Percentiles rank a stretch among this genome's conserved stretches.
These are phyloP conservation scores for Streptopelia turtur DNA, from an alignment of 2,797 vertebrate genomes.

Conservation along the genomic window DNA sequence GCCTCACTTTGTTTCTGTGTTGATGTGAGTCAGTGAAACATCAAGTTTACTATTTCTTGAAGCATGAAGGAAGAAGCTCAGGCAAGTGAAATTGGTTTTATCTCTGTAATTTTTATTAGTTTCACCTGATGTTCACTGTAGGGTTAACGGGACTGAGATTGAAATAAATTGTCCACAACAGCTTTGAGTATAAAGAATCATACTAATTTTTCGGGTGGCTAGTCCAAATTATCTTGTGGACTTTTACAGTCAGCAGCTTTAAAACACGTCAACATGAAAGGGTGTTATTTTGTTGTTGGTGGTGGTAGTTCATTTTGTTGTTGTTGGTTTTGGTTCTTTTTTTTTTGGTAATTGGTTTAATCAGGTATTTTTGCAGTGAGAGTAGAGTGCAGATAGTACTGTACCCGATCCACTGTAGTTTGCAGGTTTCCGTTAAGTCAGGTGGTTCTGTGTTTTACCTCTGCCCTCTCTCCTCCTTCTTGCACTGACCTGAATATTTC, in stretches of 20 bases:
- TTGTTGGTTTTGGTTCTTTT: not conserved
- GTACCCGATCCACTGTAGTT: not conserved
- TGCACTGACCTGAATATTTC: not conserved
- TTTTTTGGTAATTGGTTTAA: not conserved
- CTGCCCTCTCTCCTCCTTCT: not conserved
- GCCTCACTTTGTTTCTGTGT: not conserved
- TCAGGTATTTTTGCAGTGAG: not conserved
- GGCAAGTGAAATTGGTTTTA: not conserved
- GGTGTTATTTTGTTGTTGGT: too few species aligned
- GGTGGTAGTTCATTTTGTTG: too few species aligned
- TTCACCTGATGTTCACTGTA: not conserved
- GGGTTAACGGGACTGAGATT: not conserved
- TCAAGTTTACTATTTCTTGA: not conserved
- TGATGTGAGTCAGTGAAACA: not conserved
- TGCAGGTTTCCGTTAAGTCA: not conserved
- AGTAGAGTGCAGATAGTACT: not conserved
- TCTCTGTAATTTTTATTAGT: not conserved
- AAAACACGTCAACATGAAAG: not conserved
- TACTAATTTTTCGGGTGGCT: not conserved
- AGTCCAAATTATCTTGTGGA: not conserved
- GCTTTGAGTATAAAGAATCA: not conserved
- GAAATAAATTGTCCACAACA: not conserved
- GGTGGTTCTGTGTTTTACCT: not conserved
- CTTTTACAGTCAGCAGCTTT: not conserved
- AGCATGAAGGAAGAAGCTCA: not conserved